phyloP scores from a whole-genome alignment of 2,888 invertebrate species.

The Aradus depressus region DNA sequence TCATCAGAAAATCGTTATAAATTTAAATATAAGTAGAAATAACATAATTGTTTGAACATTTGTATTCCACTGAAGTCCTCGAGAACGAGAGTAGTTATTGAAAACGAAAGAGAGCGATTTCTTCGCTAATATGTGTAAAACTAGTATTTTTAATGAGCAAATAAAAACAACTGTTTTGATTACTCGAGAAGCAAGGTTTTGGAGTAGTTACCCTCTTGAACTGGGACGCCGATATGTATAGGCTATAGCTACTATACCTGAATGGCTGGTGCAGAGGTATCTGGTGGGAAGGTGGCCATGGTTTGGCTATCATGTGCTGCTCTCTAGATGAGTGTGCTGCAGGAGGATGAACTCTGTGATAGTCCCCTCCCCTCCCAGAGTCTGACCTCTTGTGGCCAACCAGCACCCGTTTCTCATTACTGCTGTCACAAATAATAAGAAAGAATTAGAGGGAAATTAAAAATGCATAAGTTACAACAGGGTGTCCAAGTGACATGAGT shows the following conservation, averaged over 20 bases:
- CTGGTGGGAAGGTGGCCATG: constrained; percentile 40
- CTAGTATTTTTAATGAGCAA: too few species aligned
- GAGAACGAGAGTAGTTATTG: not conserved
- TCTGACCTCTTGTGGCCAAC: constrained; percentile 27
- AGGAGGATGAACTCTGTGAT: constrained; percentile 33
- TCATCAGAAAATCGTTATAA: too few species aligned
- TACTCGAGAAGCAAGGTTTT: too few species aligned
- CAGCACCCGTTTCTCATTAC: constrained; percentile 46
- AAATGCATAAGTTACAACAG: too few species aligned
- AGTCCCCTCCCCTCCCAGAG: constrained; percentile 27
- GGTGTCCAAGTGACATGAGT: too few species aligned
- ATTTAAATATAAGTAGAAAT: too few species aligned
- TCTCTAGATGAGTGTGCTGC: constrained; percentile 37
- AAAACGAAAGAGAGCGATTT: not conserved
- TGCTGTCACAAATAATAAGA: constrained; percentile 21
- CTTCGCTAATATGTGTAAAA: too few species aligned
- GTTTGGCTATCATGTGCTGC: constrained; percentile 45
- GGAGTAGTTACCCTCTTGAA: too few species aligned
- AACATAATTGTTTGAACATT: too few species aligned
- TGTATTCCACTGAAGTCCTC: not conserved
- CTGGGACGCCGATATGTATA: too few species aligned
- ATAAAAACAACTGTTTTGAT: too few species aligned
- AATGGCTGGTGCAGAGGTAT: constrained; percentile 40
- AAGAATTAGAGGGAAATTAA: too few species aligned
- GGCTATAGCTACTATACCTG: constrained; percentile 36